Evolutionary conservation across 2,888 invertebrate genomes (phyloP), one percentile per base, ranked within the genome.

Genomic region (Habrosyne pyritoides): DNA sequence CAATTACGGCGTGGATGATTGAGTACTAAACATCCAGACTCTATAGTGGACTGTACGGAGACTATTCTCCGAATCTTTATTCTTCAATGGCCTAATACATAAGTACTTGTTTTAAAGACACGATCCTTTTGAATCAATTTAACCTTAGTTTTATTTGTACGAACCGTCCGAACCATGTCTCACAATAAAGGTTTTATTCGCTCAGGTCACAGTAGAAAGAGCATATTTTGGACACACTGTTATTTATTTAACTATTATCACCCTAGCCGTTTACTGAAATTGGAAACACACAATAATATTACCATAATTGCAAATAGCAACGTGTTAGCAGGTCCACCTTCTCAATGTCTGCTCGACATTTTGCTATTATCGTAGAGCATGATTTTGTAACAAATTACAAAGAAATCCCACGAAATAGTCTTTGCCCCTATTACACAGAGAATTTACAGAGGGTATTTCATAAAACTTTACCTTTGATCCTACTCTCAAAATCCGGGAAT

Each of bases 221-320:
- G 24, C 2, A 10, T 10, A 51, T 18, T 51, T 51, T 51, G 24
- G 22, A 36, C 21, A 12, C 22, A 42, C 22, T 52, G 30, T 67
- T 65, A 67, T 64, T 64, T 65, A 67, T 66, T 63, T 64, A 61
- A 68, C 66, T 64, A 72, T 60, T 53, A 58, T 73, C 71, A 68
- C 61, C 72, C 66, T 56, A 66, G 68, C 68, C 76, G 77, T 83
- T 85, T 79, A 71, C 81, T 71, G 77, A 76, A 84, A 86, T 83
- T 81, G 85, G 75, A 79, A 68, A 70, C 67, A 60, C 63, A 77
- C 79, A 81, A 82, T 87, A 85, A 83, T 67, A 87, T 88, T 86
- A 88, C 75, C 82, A 86, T 87, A 85, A 88, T 77, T 74, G 81
- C 77, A 69, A 66, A 77, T 72, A 73, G 69, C 68, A 68, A 63